Evolutionary conservation across 1,140 invertebrate species (phyloP), one percentile per base, ranked within the genome.

Genomic region (Dreissena rostriformis): DNA sequence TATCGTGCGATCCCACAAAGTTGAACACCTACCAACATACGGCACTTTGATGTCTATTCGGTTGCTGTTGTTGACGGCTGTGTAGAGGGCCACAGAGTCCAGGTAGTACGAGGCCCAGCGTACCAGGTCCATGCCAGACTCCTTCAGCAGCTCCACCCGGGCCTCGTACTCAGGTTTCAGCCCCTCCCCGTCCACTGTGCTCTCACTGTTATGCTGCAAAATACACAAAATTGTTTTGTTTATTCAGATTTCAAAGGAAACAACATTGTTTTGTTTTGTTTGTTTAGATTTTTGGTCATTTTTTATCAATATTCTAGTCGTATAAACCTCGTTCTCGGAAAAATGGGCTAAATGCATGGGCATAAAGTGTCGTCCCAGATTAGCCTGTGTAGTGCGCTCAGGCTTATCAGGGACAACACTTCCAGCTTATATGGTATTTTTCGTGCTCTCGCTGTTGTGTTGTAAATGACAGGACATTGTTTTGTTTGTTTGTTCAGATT

Each of bases 91-190:
- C 1, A 90, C 85, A 24, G 87, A 82, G 14, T 84, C 88, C n/a
- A 87, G 61, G 75, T 86, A 88, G 24, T 86, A 84, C 28, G 88
- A 81, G 8, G 85, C 82, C 88, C 88, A 90, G 15, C 73, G 51
- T 6, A 90, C 68, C 28, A 89, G 77, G 4, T 86, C 80, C 1
- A 22, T 6, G 15, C 87, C 86, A 19, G 86, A 57, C 4, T 73
- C 65, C 6, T 71, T 65, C 0, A 66, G 57, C 53, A 88, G 82
- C 15, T 79, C 78, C 15, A 87, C 86, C 11, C 67, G 72, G 0
- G 82, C 71, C 49, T 78, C 66, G 19, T 82, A 84, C 28, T 86
- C 86, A 1, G 82, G 86, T 53, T 82, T 81, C 82, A 87, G 78
- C n/a, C 83, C 71, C 8, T 87, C 71, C n/a, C 84, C 87, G 57